phyloP scores from a whole-genome alignment of 2,113 vertebrate genomes.

The Calyptommatus sinebrachiatus region DNA sequence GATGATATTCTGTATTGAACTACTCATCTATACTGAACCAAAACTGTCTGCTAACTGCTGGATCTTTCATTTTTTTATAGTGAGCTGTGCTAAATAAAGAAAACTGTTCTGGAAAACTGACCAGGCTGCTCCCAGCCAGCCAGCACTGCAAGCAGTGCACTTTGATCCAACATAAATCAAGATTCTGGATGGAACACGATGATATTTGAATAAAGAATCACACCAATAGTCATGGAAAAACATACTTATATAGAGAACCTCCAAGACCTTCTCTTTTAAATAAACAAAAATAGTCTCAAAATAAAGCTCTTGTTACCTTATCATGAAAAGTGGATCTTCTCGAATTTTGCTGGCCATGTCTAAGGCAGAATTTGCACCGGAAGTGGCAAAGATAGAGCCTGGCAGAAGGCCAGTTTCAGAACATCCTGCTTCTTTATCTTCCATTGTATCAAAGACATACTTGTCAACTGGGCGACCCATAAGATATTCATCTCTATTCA shows the following conservation, averaged over 20 bases:
- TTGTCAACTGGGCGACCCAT: constrained; percentile 93
- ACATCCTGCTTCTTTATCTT: constrained; percentile 83
- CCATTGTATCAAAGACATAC: constrained; percentile 85
- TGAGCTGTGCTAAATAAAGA: too few relatives aligned
- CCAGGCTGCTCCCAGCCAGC: too few relatives aligned
- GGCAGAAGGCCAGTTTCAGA: constrained; percentile 90
- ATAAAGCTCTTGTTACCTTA: constrained; percentile 75
- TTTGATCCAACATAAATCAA: too few relatives aligned
- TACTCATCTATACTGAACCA: too few relatives aligned
- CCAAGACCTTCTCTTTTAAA: background rate
- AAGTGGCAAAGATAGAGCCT: constrained; percentile 85
- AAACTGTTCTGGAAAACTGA: too few relatives aligned
- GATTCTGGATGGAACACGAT: background rate
- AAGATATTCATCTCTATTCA: constrained; percentile 94
- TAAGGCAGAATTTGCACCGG: constrained; percentile 78
- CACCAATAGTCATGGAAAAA: background rate
- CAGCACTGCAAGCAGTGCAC: too few relatives aligned
- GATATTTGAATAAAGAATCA: background rate
- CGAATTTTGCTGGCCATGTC: constrained; percentile 96
- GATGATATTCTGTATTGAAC: too few relatives aligned
- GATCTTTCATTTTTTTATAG: too few relatives aligned
- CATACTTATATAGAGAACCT: background rate
- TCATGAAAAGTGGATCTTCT: constrained; percentile 93
- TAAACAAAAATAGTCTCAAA: background rate
- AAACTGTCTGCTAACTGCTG: too few relatives aligned